Percentiles rank a stretch among this genome's conserved stretches.
These are phyloP conservation scores for Pelodytes ibericus DNA, from an alignment of 2,797 vertebrate species.

Conservation along the genomic window DNA sequence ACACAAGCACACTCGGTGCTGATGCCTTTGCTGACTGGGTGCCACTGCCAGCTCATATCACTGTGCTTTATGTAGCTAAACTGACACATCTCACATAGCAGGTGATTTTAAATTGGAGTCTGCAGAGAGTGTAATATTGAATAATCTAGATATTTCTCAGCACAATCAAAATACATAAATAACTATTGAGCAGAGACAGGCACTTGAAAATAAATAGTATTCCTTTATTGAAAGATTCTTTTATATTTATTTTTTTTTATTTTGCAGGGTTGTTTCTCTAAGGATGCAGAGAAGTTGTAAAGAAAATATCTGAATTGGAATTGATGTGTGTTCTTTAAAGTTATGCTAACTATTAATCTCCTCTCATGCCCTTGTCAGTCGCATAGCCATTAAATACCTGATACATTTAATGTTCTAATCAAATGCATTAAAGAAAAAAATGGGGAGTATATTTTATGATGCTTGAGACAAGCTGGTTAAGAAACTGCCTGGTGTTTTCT, in stretches of 20 bases:
- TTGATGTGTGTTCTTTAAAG: conserved; percentile 49
- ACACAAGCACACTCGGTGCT: background rate
- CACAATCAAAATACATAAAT: conserved; percentile 60
- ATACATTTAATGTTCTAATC: conserved; percentile 59
- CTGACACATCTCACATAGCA: conserved; percentile 57
- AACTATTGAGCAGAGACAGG: conserved; percentile 53
- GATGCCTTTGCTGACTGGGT: background rate
- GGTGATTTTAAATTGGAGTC: conserved; percentile 57
- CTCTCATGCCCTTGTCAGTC: conserved; percentile 49
- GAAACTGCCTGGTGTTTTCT: no score
- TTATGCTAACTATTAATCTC: conserved; percentile 57
- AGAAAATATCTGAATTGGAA: conserved; percentile 39
- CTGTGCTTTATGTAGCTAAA: conserved; percentile 57
- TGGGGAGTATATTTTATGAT: background rate
- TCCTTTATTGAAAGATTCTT: background rate
- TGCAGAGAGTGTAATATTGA: conserved; percentile 56
- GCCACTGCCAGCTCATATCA: conserved; percentile 58
- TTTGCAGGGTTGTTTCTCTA: background rate
- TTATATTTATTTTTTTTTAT: background rate
- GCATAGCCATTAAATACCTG: conserved; percentile 65
- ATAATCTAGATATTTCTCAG: conserved; percentile 54
- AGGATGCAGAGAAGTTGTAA: background rate
- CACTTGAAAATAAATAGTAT: background rate
- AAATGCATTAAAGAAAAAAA: conserved; percentile 50
- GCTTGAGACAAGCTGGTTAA: no score